Evolutionary conservation across 2,888 invertebrate genomes (phyloP).

Genomic region (Dermolepida albohirtum): DNA sequence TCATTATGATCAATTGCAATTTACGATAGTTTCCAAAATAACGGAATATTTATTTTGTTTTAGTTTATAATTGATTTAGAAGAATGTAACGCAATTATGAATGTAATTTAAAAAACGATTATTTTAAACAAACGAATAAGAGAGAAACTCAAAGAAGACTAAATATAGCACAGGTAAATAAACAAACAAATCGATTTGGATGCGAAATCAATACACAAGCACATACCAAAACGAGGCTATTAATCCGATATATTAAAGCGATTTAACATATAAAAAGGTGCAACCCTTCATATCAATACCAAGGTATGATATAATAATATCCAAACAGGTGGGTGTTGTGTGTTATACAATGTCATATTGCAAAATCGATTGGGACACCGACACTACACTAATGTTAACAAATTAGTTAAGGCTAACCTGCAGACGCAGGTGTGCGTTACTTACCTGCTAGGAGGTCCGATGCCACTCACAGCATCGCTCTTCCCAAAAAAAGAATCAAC

Average conservation of each 20-base stretch:
- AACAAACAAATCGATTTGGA: slow-evolving; percentile 33
- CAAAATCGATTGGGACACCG: slow-evolving; percentile 37
- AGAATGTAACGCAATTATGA: background rate
- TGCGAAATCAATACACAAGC: slow-evolving; percentile 24
- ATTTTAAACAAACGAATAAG: background rate
- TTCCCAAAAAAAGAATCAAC: slow-evolving; percentile 38
- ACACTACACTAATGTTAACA: slow-evolving; percentile 1
- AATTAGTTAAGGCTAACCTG: background rate
- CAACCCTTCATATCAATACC: background rate
- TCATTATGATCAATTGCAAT: too few species aligned
- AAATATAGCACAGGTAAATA: slow-evolving; percentile 26
- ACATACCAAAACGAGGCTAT: background rate
- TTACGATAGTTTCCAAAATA: background rate
- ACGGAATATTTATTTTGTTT: background rate
- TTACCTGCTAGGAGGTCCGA: slow-evolving; percentile 48
- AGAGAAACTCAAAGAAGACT: background rate
- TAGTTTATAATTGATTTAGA: too few species aligned
- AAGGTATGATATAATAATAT: slow-evolving; percentile 37
- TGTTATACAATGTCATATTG: slow-evolving; percentile 3
- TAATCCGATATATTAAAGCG: background rate
- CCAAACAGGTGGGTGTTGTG: slow-evolving; percentile 43
- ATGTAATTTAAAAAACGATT: background rate
- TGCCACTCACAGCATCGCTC: slow-evolving; percentile 56
- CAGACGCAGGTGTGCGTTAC: background rate
- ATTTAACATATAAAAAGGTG: background rate